Evolutionary conservation across 2,888 invertebrate genomes (phyloP).

Genomic region (Hipparchia semele): DNA sequence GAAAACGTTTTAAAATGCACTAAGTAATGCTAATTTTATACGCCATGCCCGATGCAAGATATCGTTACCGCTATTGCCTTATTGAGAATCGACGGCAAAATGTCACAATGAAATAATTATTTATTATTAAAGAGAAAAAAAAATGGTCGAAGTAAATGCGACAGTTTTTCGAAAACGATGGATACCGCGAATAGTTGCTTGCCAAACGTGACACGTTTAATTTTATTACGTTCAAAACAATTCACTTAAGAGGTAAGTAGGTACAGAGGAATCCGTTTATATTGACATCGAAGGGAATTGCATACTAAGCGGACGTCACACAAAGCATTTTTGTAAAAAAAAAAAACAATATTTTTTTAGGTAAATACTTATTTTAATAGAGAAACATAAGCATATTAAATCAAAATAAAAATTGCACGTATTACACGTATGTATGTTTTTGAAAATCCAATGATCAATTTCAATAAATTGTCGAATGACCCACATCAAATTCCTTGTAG

Average conservation of each 20-base stretch:
- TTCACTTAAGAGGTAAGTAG: neutral
- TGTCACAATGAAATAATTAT: conserved; percentile 18
- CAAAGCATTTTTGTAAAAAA: too few relatives aligned
- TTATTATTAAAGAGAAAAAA: conserved; percentile 12
- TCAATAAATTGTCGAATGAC: too few relatives aligned
- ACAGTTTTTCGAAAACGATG: conserved; percentile 12
- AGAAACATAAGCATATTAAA: too few relatives aligned
- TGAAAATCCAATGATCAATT: too few relatives aligned
- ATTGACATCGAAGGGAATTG: too few relatives aligned
- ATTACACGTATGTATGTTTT: too few relatives aligned
- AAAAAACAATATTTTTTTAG: too few relatives aligned
- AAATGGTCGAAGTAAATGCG: neutral
- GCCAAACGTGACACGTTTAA: conserved; percentile 21
- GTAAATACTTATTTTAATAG: too few relatives aligned
- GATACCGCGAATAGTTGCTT: conserved; percentile 12
- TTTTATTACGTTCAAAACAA: conserved; percentile 4
- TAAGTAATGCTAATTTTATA: conserved; percentile 26
- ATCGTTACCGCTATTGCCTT: conserved; percentile 23
- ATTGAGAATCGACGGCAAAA: conserved; percentile 21
- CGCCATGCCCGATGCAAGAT: conserved; percentile 11
- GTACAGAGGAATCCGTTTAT: too few relatives aligned
- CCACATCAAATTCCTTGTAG: too few relatives aligned
- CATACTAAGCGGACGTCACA: too few relatives aligned
- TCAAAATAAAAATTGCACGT: too few relatives aligned
- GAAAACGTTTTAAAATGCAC: conserved; percentile 22